Evolutionary conservation across 2,797 vertebrate genomes (phyloP), one percentile per base, ranked within the genome.

Genomic region (Schizopygopsis malacanthus): DNA sequence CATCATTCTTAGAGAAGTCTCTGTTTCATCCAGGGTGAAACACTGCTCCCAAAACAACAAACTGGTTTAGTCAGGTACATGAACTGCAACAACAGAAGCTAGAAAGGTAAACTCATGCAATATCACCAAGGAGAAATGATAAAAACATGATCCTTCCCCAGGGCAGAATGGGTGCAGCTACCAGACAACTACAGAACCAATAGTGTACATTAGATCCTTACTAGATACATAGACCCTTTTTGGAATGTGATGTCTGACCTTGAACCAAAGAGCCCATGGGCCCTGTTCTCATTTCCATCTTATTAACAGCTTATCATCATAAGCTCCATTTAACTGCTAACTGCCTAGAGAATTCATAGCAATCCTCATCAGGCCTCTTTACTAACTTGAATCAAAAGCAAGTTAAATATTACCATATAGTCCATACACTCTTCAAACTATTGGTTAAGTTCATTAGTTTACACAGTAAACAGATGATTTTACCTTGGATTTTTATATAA

Each of bases 271-370:
- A 39, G 2, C 70, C 59, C 79, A 15, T 9, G 15, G 37, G 79
- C 71, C 9, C 50, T 45, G 85, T 70, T 54, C 79, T 73, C 45
- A 82, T 82, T 86, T 86, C 47, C 37, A 59, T 43, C 39, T 59
- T 56, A 86, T 69, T 81, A 86, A 72, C 39, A 39, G 22, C 72
- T 54, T 52, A 76, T 39, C 47, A 50, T 76, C 43, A 50, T 28
- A 22, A 9, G 20, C 56, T n/a, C 69, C 16, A 80, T 72, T 47
- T 50, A 73, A 75, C 33, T 45, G 20, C 25, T 52, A 11, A 25
- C 13, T 50, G 25, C 18, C 25, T 20, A 73, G 84, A 65, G 39
- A 67, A 75, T 28, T 54, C 59, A n/a, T 2, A n/a, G n/a, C 13
- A 50, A 59, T 18, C 15, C 41, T 73, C 18, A 45, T 56, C 13